A percentile compares a stretch with the other conserved stretches of the same genome.
Conservation (phyloP, 2,113 vertebrate species). For the Sylvicapra grimmia region DNA sequence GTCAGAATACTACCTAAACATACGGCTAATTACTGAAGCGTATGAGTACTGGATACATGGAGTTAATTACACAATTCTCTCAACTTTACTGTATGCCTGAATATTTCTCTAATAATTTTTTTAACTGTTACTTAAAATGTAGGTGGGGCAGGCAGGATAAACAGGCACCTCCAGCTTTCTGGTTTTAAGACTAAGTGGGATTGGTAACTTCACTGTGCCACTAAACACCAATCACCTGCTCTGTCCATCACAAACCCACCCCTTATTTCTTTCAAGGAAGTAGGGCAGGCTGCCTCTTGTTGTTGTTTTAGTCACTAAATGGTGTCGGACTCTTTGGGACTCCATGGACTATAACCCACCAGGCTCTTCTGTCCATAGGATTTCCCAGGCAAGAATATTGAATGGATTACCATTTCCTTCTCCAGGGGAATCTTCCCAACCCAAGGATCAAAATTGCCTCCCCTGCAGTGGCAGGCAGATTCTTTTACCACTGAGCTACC, state of each 20-base stretch:
- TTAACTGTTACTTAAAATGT: neutral
- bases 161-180: neutral
- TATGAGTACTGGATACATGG: neutral
- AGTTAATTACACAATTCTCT: constrained; percentile 14
- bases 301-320: neutral
- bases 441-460: neutral
- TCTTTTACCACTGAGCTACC: neutral
- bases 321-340: neutral
- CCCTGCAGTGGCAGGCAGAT: neutral
- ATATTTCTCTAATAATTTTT: neutral
- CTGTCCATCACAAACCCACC: neutral
- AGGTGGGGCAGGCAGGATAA: neutral
- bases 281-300: neutral
- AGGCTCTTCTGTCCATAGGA: neutral
- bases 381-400: neutral
- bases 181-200: neutral
- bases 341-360: neutral
- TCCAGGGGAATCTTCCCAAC: neutral
- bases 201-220: neutral
- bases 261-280: neutral
- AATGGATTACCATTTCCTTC: neutral
- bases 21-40: neutral
- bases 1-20: neutral
- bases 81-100: neutral
- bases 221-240: neutral